Evolutionary conservation across 1,140 invertebrate genomes (phyloP).

Genomic region (Latrodectus geometricus): DNA sequence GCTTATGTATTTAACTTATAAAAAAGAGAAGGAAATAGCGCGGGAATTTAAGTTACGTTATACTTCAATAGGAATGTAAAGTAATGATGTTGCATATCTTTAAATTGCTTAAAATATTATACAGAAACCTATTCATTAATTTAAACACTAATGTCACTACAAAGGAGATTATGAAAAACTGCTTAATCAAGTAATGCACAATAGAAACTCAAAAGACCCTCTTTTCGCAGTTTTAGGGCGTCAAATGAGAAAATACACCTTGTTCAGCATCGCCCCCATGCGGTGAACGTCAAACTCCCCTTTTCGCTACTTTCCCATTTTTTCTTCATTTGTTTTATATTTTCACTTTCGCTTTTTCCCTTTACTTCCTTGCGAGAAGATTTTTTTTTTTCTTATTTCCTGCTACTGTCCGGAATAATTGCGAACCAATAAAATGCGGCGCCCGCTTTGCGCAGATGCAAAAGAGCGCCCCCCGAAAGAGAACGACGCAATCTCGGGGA

Average conservation of each 20-base stretch:
- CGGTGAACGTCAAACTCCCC: neutral
- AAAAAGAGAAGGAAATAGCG: too few species aligned
- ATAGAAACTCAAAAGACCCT: neutral
- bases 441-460: slow-evolving; percentile 56
- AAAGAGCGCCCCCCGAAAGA: slow-evolving; percentile 39
- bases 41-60: too few species aligned
- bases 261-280: neutral
- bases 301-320: neutral
- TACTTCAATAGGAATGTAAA: too few species aligned
- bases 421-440: slow-evolving; percentile 50
- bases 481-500: slow-evolving; percentile 50
- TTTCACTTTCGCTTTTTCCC: neutral
- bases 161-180: neutral
- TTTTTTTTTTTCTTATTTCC: neutral
- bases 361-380: neutral
- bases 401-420: slow-evolving; percentile 31
- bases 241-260: neutral
- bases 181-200: neutral
- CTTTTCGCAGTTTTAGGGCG: neutral
- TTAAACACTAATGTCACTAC: neutral
- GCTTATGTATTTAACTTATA: too few species aligned
- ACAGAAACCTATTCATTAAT: neutral
- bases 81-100: too few species aligned
- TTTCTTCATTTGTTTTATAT: neutral
- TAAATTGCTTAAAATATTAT: neutral